Evolutionary conservation across 2,888 invertebrate genomes (phyloP).

Genomic region (Horisme vitalbata): DNA sequence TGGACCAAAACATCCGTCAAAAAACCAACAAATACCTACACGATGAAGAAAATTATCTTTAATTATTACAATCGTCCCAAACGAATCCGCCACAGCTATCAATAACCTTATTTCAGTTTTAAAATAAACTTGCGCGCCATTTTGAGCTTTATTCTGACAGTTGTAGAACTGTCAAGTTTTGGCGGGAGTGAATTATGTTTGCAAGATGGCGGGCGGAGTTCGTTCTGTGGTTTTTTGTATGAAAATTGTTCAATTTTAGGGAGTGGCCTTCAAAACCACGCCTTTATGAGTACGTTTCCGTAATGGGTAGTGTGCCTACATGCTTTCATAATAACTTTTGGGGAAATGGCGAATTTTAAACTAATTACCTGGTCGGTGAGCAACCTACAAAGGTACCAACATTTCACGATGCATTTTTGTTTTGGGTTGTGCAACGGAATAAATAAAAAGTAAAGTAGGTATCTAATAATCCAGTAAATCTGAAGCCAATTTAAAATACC

Average conservation of each 20-base stretch:
- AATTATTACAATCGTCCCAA: constrained; percentile 45
- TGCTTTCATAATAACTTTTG: constrained; percentile 21
- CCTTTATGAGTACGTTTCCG: constrained; percentile 20
- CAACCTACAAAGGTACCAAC: too few relatives aligned
- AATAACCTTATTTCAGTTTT: constrained; percentile 2
- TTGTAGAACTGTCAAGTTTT: constrained; percentile 27
- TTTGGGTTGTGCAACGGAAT: too few relatives aligned
- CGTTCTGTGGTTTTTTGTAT: constrained; percentile 26
- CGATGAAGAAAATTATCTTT: constrained; percentile 51
- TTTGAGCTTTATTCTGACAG: constrained; percentile 25
- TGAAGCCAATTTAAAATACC: too few relatives aligned
- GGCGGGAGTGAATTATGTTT: constrained; percentile 15
- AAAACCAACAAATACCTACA: constrained; percentile 49
- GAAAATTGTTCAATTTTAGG: constrained; percentile 33
- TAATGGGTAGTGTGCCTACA: constrained; percentile 10
- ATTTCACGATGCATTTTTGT: too few relatives aligned
- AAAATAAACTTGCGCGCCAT: constrained; percentile 21
- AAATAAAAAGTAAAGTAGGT: too few relatives aligned
- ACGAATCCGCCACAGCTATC: constrained; percentile 14
- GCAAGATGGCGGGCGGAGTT: constrained; percentile 32
- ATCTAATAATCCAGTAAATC: too few relatives aligned
- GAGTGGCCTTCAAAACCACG: constrained; percentile 26
- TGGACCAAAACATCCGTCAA: constrained; percentile 43
- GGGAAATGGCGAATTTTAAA: constrained; percentile 13
- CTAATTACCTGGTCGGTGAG: constrained; percentile 6